Percentiles rank a stretch among this genome's conserved stretches.
These are phyloP conservation scores for Entomyzon cyanotis DNA, from an alignment of 2,113 vertebrate genomes.

Conservation along the genomic window DNA sequence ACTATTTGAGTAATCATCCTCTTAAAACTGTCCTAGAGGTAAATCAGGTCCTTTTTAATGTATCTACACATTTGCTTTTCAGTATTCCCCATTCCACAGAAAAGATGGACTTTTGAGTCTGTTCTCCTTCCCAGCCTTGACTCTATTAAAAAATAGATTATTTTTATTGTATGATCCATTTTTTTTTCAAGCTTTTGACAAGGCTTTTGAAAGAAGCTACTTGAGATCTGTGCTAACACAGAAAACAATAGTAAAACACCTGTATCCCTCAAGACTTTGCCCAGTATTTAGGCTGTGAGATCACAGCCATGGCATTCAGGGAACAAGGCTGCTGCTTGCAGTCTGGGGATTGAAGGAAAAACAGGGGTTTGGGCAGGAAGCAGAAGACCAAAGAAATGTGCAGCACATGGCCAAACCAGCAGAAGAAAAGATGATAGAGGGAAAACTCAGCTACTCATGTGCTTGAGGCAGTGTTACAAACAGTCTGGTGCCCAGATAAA, in stretches of 20 bases:
- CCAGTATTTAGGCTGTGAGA: background rate
- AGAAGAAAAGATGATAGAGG: background rate
- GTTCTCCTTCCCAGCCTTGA: background rate
- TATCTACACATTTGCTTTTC: background rate
- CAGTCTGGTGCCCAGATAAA: background rate
- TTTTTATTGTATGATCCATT: background rate
- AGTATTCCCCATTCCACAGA: background rate
- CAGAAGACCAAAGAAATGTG: background rate
- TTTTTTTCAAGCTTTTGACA: background rate
- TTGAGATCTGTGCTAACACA: background rate
- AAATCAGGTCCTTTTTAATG: background rate
- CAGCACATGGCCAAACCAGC: background rate
- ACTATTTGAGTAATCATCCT: background rate
- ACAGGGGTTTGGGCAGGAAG: accelerated
- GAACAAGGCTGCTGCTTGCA: background rate
- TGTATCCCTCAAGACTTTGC: background rate
- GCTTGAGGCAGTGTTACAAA: background rate
- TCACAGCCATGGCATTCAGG: background rate
- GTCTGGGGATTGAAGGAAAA: background rate
- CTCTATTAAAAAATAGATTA: background rate
- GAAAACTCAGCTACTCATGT: background rate
- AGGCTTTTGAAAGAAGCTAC: background rate
- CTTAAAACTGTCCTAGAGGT: background rate
- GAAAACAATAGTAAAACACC: background rate
- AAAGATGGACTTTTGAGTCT: background rate